Evolutionary conservation across 2,888 invertebrate species (phyloP).

Genomic region (Scaptodrosophila latifasciaeformis): DNA sequence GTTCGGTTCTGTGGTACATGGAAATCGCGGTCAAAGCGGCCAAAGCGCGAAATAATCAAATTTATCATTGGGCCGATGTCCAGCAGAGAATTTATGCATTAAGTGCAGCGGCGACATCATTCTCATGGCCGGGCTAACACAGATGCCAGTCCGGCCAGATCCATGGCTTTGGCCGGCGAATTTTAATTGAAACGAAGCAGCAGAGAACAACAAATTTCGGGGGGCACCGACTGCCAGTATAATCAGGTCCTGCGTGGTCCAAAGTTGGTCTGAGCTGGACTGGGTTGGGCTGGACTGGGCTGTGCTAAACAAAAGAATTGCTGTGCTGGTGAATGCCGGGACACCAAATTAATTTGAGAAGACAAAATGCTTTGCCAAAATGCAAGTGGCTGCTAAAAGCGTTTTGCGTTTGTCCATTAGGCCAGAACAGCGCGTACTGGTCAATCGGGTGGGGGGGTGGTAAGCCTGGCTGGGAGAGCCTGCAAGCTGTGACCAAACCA

Average conservation of each 20-base stretch:
- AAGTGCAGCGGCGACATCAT: slow-evolving; percentile 52
- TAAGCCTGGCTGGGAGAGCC: slow-evolving; percentile 29
- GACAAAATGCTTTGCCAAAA: slow-evolving; percentile 62
- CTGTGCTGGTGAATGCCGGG: slow-evolving; percentile 31
- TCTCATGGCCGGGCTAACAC: slow-evolving; percentile 8
- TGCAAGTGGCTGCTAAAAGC: slow-evolving; percentile 50
- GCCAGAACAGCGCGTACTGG: slow-evolving; percentile 1
- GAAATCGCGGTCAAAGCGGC: slow-evolving; percentile 25
- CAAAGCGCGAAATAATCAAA: slow-evolving; percentile 27
- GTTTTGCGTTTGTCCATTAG: slow-evolving; percentile 60
- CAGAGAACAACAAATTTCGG: slow-evolving; percentile 13
- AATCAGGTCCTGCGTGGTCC: slow-evolving; percentile 54
- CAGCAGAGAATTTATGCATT: slow-evolving; percentile 67
- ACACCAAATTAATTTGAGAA: slow-evolving; percentile 64
- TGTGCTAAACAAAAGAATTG: slow-evolving; percentile 29
- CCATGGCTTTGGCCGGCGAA: slow-evolving; percentile 9
- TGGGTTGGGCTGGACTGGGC: slow-evolving; percentile 4
- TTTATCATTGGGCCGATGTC: slow-evolving; percentile 51
- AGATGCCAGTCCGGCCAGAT: background rate
- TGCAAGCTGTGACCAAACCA: slow-evolving; percentile 59
- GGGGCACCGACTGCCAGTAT: slow-evolving; percentile 37
- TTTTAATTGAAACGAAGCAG: slow-evolving; percentile 54
- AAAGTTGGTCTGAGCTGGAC: slow-evolving; percentile 3
- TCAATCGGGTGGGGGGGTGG: background rate
- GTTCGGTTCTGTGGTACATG: slow-evolving; percentile 4